Base-by-base conservation (phyloP, 2,113 vertebrate species). In the Daphoenositta chrysoptera region DNA sequence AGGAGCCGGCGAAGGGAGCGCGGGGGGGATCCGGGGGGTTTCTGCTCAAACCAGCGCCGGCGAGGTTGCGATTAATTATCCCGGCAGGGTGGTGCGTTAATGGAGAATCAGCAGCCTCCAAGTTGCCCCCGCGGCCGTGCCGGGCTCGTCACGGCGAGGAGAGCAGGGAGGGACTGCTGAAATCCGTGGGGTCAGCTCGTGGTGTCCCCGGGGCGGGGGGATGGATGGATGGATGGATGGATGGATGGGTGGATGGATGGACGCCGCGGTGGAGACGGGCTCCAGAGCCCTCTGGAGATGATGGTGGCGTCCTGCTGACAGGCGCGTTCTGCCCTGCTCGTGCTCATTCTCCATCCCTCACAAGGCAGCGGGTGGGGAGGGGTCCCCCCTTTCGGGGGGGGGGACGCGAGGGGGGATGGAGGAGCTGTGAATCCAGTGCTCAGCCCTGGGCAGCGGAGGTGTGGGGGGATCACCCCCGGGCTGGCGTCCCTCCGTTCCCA, bases 391-490 rank as follows among this genome's bases (percentile, higher is more conserved):
- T 16, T 12, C 2, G 77, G 35, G 3, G 24, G 14, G 5, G 28
- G 17, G 5, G 11, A 4, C 31, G 8, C 3, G 11, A 2, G 7
- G 10, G 19, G 23, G 47, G 6, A 7, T 7, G 1, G 26, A 39
- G 75, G 21, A 30, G 65, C 30, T 51, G 26, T 1, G 4, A 11
- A 58, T 48, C 6, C 27, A 5, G 8, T 2, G 19, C 26, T 42
- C 3, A 4, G 16, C 13, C 33, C n/a, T 1, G 2, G 40, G 73
- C 18, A n/a, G 48, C 4, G 0, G 47, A 71, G 64, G 75, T 0
- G 1, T 0, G 0, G 35, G 1, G 68, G 79, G 78, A 24, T 51
- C 40, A 11, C 30, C 27, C 24, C 23, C 3, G 0, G 44, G 35
- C 26, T 64, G 35, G 10, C 37, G 19, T 44, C 7, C 13, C 3